Conservation (phyloP, 2,888 invertebrate genomes). For the Apoda limacodes region DNA sequence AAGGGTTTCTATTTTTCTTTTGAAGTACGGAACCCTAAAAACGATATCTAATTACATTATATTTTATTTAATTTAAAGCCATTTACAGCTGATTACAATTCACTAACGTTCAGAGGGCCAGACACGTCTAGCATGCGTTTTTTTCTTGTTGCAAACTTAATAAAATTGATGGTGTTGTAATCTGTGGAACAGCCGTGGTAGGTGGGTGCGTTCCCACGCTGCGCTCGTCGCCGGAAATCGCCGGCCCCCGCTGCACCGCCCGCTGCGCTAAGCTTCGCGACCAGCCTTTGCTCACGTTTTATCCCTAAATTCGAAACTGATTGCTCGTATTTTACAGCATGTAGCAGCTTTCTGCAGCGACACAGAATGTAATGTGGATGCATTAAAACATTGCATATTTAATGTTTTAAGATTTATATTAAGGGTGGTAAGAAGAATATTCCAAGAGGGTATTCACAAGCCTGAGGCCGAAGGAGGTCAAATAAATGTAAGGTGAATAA, state of each 20-base stretch:
- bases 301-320: constrained; percentile 29
- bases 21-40: no score
- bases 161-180: constrained; percentile 64
- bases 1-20: no score
- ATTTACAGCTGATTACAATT: constrained; percentile 2
- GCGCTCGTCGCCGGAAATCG: constrained; percentile 58
- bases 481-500: no score
- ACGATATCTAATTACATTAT: no score
- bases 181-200: constrained; percentile 49
- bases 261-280: constrained; percentile 51
- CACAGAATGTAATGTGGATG: no score
- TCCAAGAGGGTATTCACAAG: no score
- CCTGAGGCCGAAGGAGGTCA: no score
- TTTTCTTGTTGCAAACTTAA: constrained; percentile 47
- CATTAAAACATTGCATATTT: no score
- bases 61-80: no score
- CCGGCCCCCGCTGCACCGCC: constrained; percentile 25
- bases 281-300: constrained; percentile 55
- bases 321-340: background rate
- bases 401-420: no score
- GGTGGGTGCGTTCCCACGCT: constrained; percentile 66
- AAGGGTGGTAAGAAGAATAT: no score
- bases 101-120: constrained; percentile 2
- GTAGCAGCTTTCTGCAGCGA: no score
- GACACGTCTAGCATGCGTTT: constrained; percentile 38